Percentiles rank a stretch among this genome's conserved stretches.
phyloP scores from a whole-genome alignment of 2,113 vertebrate species.

The Vulpes lagopus region DNA sequence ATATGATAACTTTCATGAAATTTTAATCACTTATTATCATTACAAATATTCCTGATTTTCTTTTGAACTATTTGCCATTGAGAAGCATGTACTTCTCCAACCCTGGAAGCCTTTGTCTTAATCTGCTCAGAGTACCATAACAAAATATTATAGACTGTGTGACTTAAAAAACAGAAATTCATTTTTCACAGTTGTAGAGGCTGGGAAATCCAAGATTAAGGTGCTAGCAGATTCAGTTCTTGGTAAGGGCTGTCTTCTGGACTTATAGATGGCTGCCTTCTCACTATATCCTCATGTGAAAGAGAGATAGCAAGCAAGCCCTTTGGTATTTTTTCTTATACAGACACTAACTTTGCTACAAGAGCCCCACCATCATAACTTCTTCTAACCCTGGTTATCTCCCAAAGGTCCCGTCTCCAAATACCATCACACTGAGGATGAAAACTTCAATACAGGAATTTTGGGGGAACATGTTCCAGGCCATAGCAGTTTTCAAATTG shows the following conservation, averaged over 20 bases:
- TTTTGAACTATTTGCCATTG: background rate
- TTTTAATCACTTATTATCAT: background rate
- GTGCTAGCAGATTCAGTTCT: background rate
- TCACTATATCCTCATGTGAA: background rate
- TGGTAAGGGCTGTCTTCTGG: background rate
- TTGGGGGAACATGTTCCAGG: background rate
- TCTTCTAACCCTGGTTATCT: background rate
- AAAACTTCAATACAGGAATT: background rate
- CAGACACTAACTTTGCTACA: background rate
- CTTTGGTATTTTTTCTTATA: background rate
- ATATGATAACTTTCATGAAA: background rate
- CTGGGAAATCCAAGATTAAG: background rate
- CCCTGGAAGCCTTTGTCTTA: background rate
- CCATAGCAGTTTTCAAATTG: background rate
- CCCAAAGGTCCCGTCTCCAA: background rate
- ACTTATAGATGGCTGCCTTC: background rate
- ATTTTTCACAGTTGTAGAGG: background rate
- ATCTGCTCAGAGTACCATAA: background rate
- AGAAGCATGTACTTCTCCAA: background rate
- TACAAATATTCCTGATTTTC: background rate
- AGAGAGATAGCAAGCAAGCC: background rate
- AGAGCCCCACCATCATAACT: background rate
- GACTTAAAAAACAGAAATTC: background rate
- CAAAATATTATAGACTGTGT: background rate
- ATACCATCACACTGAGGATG: background rate